These are phyloP conservation scores for Fissipunctia ypsillon DNA, from an alignment of 2,888 invertebrate genomes.

Conservation along the genomic window DNA sequence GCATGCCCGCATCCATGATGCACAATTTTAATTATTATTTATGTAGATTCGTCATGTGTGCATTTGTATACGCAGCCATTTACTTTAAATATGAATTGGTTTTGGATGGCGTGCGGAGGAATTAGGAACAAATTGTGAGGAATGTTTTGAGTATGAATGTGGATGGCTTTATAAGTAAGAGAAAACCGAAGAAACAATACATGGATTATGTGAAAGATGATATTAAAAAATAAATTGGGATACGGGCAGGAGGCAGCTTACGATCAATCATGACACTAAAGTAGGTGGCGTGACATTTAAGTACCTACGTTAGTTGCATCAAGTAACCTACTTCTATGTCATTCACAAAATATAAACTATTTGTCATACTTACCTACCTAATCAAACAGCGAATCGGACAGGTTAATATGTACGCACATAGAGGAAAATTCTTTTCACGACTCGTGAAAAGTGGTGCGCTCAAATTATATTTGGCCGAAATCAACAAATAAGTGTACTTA, in stretches of 20 bases:
- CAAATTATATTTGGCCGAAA: not conserved
- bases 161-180: not conserved
- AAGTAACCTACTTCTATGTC: not conserved
- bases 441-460: no score
- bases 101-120: not conserved
- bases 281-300: no score
- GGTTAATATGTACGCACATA: not conserved
- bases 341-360: not conserved
- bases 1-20: conserved; percentile 56
- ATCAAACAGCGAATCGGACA: not conserved
- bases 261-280: not conserved
- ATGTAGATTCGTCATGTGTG: conserved; percentile 21
- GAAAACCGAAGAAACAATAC: not conserved
- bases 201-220: not conserved
- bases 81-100: not conserved
- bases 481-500: not conserved
- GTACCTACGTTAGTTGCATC: no score
- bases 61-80: not conserved
- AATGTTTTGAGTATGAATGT: not conserved
- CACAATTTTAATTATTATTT: conserved; percentile 42
- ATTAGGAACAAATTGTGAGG: not conserved
- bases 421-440: conserved; percentile 2
- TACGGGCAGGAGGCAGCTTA: not conserved
- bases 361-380: not conserved
- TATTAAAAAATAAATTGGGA: not conserved